Evolutionary conservation across 2,797 vertebrate genomes (phyloP).

Genomic region (Enteromius paludinosus): DNA sequence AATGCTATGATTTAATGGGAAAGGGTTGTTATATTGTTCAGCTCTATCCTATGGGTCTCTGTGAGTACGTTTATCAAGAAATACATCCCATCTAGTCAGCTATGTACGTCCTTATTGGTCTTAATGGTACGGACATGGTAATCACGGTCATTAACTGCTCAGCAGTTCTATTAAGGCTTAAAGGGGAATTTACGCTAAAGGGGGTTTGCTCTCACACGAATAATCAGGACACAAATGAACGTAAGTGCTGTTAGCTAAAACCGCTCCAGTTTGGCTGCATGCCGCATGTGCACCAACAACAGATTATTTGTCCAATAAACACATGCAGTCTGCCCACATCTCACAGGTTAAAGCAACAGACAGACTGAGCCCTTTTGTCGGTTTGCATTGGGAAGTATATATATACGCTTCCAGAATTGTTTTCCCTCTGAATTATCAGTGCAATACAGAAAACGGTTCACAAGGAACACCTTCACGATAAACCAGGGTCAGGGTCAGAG

Average conservation of each 20-base stretch:
- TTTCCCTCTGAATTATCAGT: conserved; percentile 51
- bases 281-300: conserved; percentile 25
- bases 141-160: conserved; percentile 59
- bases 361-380: conserved; percentile 62
- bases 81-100: conserved; percentile 52
- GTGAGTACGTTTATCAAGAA: conserved; percentile 39
- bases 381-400: conserved; percentile 62
- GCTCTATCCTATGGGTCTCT: conserved; percentile 49
- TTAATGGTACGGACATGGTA: conserved; percentile 44
- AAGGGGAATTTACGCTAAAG: conserved; percentile 59
- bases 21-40: conserved; percentile 21
- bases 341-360: conserved; percentile 56
- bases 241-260: conserved; percentile 41
- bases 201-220: conserved; percentile 57
- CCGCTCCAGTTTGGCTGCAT: conserved; percentile 46
- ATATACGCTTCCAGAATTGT: conserved; percentile 57
- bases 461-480: conserved; percentile 46
- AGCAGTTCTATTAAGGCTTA: conserved; percentile 65
- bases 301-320: conserved; percentile 50
- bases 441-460: conserved; percentile 57
- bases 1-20: conserved; percentile 27
- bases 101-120: conserved; percentile 52
- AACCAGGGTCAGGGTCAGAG: conserved; percentile 9
- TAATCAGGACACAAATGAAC: conserved; percentile 43
- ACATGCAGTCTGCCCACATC: conserved; percentile 52